Evolutionary conservation across 2,113 vertebrate genomes (phyloP), one percentile per base, ranked within the genome.

Genomic region (Pelodiscus sinensis): DNA sequence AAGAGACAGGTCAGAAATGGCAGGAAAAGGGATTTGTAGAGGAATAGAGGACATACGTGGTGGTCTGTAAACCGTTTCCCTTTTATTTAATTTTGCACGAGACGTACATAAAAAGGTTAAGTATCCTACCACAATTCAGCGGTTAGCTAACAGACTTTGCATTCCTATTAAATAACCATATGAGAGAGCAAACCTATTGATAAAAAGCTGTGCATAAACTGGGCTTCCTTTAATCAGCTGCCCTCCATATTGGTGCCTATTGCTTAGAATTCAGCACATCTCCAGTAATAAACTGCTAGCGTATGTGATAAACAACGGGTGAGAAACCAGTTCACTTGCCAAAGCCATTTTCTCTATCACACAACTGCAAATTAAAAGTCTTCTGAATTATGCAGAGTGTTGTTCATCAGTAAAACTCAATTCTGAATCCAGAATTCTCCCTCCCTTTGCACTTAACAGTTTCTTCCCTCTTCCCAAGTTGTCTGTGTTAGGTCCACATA

Each of bases 391-490:
- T 84, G n/a, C 71, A 87, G 93, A 93, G 96, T 81, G 93, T 83
- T 50, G 86, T 90, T 95, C 91, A 88, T 94, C 94, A 96, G 77
- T 92, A 88, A 97, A 95, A 95, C 89, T 94, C 88, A 97, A 89
- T 84, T 94, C 77, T 94, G 77, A 95, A 85, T 91, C 52, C 52
- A 87, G 87, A 91, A 82, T 94, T 82, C 93, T 94, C 95, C 92
- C 92, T 93, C 94, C 84, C 80, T 87, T 94, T 94, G 86, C 82
- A 38, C 92, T 91, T 90, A 86, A 80, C 87, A 87, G 62, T 91
- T 89, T 84, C 80, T 50, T 92, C 88, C 89, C 24, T 96, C 60
- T n/a, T 94, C 50, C 84, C 18, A 35, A 71, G 31, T 31, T 71
- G 62, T 65, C 62, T 65, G 31, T 65, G 29, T 21, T 19, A 35